Evolutionary conservation across 2,113 vertebrate genomes (phyloP).

Genomic region (Cyanistes caeruleus): DNA sequence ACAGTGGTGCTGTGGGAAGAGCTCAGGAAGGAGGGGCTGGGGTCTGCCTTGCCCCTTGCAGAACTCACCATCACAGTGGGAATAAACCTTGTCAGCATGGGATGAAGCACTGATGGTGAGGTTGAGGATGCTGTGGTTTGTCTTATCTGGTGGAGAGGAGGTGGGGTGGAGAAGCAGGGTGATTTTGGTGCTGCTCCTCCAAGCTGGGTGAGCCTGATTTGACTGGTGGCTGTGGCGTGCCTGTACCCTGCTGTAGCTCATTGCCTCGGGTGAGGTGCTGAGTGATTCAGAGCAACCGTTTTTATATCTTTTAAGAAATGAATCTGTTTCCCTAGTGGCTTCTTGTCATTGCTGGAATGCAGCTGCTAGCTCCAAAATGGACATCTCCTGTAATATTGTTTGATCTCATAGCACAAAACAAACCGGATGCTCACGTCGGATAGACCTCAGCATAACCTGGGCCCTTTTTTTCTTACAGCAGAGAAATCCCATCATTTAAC

Average conservation of each 20-base stretch:
- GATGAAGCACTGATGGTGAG: rapidly evolving
- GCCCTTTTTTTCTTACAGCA: background rate
- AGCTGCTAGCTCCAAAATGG: background rate
- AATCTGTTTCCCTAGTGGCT: background rate
- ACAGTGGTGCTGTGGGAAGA: background rate
- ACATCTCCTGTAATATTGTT: background rate
- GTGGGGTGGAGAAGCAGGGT: background rate
- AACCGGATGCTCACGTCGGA: rapidly evolving
- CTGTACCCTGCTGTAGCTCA: background rate
- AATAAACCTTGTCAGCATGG: rapidly evolving
- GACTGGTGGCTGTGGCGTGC: background rate
- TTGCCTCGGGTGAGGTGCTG: background rate
- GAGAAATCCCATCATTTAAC: background rate
- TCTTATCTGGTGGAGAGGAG: background rate
- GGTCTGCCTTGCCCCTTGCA: background rate
- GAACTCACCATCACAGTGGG: rapidly evolving
- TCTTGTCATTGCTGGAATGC: background rate
- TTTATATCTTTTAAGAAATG: background rate
- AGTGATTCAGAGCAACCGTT: background rate
- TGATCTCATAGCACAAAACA: background rate
- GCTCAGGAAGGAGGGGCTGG: rapidly evolving
- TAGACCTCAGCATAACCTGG: background rate
- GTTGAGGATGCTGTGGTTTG: background rate
- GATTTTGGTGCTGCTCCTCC: background rate
- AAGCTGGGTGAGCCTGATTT: rapidly evolving